phyloP scores from a whole-genome alignment of 2,888 invertebrate species.

The Amphipoea lucens region DNA sequence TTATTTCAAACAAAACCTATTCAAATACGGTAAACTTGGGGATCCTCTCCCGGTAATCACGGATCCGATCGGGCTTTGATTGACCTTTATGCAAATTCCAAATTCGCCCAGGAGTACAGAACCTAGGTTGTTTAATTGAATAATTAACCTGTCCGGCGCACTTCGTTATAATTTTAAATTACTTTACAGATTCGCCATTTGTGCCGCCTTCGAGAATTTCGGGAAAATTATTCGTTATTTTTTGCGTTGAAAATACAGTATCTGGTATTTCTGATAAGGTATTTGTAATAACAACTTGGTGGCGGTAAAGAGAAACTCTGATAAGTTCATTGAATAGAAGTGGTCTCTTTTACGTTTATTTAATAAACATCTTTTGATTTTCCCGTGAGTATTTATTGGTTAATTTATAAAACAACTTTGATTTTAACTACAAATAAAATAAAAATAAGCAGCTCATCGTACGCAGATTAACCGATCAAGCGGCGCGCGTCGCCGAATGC shows the following conservation, averaged over 20 bases:
- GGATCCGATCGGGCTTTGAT: slow-evolving; percentile 79
- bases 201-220: slow-evolving; percentile 37
- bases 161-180: slow-evolving; percentile 72
- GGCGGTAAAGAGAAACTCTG: slow-evolving; percentile 21
- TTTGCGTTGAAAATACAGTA: slow-evolving; percentile 39
- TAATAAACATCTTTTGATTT: neutral
- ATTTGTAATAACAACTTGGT: slow-evolving; percentile 37
- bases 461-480: too few species aligned
- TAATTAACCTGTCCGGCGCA: slow-evolving; percentile 82
- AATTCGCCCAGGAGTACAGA: slow-evolving; percentile 74
- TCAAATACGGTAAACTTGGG: slow-evolving; percentile 72
- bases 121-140: slow-evolving; percentile 81
- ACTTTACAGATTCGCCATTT: slow-evolving; percentile 49
- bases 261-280: slow-evolving; percentile 26
- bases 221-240: slow-evolving; percentile 33
- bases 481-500: too few species aligned
- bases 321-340: slow-evolving; percentile 6
- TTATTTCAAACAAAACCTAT: slow-evolving; percentile 77
- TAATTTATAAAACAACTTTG: neutral
- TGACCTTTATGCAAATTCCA: slow-evolving; percentile 86
- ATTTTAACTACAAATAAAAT: neutral
- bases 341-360: neutral
- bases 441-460: too few species aligned
- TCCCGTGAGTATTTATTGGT: neutral
- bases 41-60: slow-evolving; percentile 75